phyloP scores from a whole-genome alignment of 2,113 vertebrate genomes.

The Cromileptes altivelis region DNA sequence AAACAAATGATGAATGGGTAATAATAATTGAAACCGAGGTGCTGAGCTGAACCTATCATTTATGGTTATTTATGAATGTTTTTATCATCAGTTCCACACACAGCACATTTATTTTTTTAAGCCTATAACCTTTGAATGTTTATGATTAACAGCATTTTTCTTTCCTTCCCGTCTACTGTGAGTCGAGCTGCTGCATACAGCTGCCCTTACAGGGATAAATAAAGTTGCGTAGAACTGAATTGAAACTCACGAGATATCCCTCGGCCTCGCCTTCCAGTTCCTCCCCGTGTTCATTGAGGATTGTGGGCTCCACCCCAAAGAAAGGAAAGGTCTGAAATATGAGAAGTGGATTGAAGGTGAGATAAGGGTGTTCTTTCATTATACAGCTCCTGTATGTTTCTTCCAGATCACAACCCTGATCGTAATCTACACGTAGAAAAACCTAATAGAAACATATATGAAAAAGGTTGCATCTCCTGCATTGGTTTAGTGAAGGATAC shows the following conservation, averaged over 20 bases:
- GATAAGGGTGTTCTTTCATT: constrained; percentile 3
- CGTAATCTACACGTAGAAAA: not conserved
- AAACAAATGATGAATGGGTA: not conserved
- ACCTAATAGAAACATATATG: not conserved
- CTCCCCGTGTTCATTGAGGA: constrained; percentile 87
- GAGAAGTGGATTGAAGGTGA: constrained; percentile 12
- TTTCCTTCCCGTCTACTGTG: not conserved
- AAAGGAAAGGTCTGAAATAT: constrained; percentile 86
- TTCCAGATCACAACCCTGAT: constrained; percentile 2
- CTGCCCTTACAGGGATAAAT: not conserved
- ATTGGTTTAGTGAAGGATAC: not conserved
- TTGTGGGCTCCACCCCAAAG: constrained; percentile 86
- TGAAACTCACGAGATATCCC: constrained; percentile 85
- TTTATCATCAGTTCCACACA: not conserved
- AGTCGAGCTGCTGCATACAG: not conserved
- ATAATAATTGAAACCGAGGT: not conserved
- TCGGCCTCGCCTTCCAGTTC: constrained; percentile 87
- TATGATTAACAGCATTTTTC: not conserved
- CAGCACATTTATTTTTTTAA: not conserved
- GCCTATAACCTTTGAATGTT: not conserved
- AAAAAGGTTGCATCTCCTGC: not conserved
- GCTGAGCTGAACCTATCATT: not conserved
- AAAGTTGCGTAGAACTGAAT: not conserved
- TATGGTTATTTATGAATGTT: not conserved
- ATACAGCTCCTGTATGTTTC: not conserved